Percentiles rank a stretch among this genome's conserved stretches.
phyloP scores from a whole-genome alignment of 2,888 invertebrate genomes.

The Nemotelus pantherinus region DNA sequence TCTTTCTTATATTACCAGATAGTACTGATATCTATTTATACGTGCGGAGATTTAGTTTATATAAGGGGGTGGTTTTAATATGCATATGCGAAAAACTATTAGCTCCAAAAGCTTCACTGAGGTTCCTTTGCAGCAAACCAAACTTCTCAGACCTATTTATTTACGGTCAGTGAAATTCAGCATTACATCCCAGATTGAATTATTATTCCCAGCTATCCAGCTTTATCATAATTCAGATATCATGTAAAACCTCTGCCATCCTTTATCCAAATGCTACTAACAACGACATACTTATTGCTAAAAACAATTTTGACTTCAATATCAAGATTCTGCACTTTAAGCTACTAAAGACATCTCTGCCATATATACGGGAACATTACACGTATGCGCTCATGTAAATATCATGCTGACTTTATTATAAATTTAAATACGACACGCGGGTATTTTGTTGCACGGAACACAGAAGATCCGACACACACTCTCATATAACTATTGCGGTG shows the following conservation, averaged over 20 bases:
- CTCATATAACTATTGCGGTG: slow-evolving; percentile 27
- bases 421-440: slow-evolving; percentile 49
- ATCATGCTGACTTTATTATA: slow-evolving; percentile 51
- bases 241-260: too few species aligned
- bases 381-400: slow-evolving; percentile 48
- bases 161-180: too few species aligned
- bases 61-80: slow-evolving; percentile 8
- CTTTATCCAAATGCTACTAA: too few species aligned
- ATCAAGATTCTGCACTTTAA: not conserved
- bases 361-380: slow-evolving; percentile 37
- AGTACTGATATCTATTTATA: slow-evolving; percentile 4
- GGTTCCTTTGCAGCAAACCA: too few species aligned
- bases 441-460: slow-evolving; percentile 44
- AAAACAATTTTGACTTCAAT: too few species aligned
- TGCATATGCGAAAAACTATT: not conserved
- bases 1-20: not conserved
- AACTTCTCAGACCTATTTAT: too few species aligned
- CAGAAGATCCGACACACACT: not conserved
- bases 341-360: not conserved
- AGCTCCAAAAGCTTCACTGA: too few species aligned
- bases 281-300: too few species aligned
- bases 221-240: too few species aligned
- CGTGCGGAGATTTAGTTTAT: not conserved
- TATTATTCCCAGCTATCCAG: too few species aligned
- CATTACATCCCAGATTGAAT: too few species aligned